A percentile compares a stretch with the other conserved stretches of the same genome.
Evolutionary conservation across 2,113 vertebrate genomes (phyloP).

Genomic region (Nesospiza acunhae): DNA sequence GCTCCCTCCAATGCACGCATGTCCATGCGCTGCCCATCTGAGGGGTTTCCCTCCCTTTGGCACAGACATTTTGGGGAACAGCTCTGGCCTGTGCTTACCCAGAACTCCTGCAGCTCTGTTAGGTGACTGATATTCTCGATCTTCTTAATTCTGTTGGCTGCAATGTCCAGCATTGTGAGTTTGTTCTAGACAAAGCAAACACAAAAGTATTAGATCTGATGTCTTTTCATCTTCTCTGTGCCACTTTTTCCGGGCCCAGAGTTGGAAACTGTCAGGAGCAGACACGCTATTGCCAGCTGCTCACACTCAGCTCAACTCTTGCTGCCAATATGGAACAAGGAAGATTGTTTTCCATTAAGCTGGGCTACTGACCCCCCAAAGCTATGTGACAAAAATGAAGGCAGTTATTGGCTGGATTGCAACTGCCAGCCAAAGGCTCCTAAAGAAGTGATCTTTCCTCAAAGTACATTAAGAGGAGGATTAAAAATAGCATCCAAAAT

Average conservation of each 20-base stretch:
- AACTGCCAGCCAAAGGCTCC: not conserved
- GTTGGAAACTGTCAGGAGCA: not conserved
- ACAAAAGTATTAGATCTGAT: not conserved
- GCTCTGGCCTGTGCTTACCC: conserved; percentile 77
- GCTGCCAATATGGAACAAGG: not conserved
- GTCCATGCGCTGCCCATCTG: not conserved
- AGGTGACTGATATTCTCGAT: conserved; percentile 95
- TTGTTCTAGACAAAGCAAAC: conserved; percentile 86
- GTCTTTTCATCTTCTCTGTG: not conserved
- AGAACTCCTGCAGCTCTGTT: conserved; percentile 97
- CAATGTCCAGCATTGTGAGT: conserved; percentile 95
- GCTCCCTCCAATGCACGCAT: not conserved
- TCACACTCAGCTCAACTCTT: not conserved
- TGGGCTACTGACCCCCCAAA: not conserved
- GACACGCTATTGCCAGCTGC: accelerated
- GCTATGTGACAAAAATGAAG: not conserved
- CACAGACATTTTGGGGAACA: not conserved
- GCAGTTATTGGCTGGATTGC: not conserved
- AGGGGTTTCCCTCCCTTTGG: not conserved
- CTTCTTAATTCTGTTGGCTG: conserved; percentile 94
- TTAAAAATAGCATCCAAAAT: accelerated
- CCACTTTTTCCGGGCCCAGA: not conserved
- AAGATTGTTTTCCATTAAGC: not conserved
- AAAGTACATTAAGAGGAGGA: not conserved
- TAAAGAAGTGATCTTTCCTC: not conserved